Evolutionary conservation across 2,797 vertebrate genomes (phyloP).

Genomic region (Pterois miles): DNA sequence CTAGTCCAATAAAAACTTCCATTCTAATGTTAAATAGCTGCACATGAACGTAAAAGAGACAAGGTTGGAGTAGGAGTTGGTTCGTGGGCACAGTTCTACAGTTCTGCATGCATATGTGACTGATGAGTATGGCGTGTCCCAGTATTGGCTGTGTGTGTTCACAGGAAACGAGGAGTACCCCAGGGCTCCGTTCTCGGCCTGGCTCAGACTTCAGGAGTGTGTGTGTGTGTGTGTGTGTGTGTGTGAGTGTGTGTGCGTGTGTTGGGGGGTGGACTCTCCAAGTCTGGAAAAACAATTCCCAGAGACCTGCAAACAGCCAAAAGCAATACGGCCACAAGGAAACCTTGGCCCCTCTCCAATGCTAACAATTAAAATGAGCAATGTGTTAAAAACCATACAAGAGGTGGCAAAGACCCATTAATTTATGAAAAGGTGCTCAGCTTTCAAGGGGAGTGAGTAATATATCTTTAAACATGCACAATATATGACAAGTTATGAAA

Average conservation of each 20-base stretch:
- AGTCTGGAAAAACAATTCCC: conserved; percentile 74
- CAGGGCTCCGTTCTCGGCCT: conserved; percentile 55
- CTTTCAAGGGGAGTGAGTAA: conserved; percentile 28
- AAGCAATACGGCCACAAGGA: conserved; percentile 63
- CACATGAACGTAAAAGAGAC: conserved; percentile 18
- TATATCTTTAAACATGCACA: conserved; percentile 18
- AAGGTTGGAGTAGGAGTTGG: neutral
- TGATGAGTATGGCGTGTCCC: conserved; percentile 27
- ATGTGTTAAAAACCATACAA: conserved; percentile 53
- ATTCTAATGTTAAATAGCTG: no score
- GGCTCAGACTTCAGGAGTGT: conserved; percentile 41
- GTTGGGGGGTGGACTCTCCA: conserved; percentile 11
- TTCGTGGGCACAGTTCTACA: conserved; percentile 12
- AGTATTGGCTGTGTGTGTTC: conserved; percentile 34
- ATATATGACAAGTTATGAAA: neutral
- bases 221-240: no score
- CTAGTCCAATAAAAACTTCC: no score
- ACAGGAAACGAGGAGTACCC: conserved; percentile 67
- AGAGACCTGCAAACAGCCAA: conserved; percentile 65
- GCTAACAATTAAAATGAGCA: conserved; percentile 66
- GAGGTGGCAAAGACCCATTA: conserved; percentile 42
- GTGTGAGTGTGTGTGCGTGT: no score
- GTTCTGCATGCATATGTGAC: conserved; percentile 9
- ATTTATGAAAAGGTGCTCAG: conserved; percentile 29
- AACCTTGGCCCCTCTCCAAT: conserved; percentile 59